Conservation (phyloP, 2,797 vertebrate species). For the Synaphobranchus kaupii region DNA sequence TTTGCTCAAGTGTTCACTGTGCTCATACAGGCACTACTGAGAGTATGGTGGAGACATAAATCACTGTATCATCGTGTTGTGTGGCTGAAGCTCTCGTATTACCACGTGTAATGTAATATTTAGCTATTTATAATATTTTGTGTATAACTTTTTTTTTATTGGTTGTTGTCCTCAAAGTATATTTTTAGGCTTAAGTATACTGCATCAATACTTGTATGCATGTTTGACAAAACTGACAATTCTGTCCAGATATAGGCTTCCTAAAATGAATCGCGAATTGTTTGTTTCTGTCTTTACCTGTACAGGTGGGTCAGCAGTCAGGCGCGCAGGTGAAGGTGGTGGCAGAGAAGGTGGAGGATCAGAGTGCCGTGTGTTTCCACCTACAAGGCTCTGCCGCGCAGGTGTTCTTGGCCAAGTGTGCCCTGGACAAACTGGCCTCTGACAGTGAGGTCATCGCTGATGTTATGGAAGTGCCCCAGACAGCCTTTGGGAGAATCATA, state of each 20-base stretch:
- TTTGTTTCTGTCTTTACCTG: constrained; percentile 17
- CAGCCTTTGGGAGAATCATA: constrained; percentile 85
- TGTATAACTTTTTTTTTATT: no score
- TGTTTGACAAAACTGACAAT: background rate
- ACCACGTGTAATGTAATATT: background rate
- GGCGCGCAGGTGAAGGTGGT: constrained; percentile 73
- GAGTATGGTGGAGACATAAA: background rate
- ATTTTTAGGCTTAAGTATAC: background rate
- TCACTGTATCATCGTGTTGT: background rate
- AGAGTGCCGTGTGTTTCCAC: constrained; percentile 67
- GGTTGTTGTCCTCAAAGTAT: background rate
- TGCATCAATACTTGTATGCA: background rate
- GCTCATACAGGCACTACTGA: background rate
- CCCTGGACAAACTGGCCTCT: constrained; percentile 75
- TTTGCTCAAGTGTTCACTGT: background rate
- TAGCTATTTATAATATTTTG: background rate
- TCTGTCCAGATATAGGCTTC: background rate
- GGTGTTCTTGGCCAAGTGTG: constrained; percentile 78
- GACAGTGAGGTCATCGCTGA: constrained; percentile 72
- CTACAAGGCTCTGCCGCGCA: constrained; percentile 82
- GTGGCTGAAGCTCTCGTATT: background rate
- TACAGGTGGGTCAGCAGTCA: constrained; percentile 78
- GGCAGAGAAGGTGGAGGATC: constrained; percentile 51
- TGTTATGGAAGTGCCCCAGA: constrained; percentile 77
- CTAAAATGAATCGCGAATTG: background rate